Evolutionary conservation across 2,888 invertebrate genomes (phyloP).

Genomic region (Nemotelus nigrinus): DNA sequence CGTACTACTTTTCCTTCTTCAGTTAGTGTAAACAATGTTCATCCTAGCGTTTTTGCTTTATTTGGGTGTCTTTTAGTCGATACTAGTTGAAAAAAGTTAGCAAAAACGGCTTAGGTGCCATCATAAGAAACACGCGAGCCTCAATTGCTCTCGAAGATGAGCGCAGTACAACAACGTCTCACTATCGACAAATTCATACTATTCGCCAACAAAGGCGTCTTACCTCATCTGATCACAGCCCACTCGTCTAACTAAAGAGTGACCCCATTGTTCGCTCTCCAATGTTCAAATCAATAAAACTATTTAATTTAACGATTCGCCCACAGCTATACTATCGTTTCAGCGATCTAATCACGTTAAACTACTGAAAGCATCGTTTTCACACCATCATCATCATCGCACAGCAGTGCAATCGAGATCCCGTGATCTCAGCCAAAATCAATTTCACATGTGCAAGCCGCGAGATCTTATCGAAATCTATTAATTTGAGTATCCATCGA

Average conservation of each 20-base stretch:
- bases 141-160: too few species aligned
- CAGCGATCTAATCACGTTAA: not conserved
- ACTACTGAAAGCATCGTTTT: not conserved
- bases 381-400: constrained; percentile 13
- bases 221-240: not conserved
- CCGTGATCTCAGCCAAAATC: not conserved
- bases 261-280: not conserved
- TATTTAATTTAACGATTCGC: constrained; percentile 1
- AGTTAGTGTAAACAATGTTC: too few species aligned
- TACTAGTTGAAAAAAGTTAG: too few species aligned
- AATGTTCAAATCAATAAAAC: not conserved
- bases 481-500: constrained; percentile 16
- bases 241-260: not conserved
- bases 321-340: not conserved
- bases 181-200: too few species aligned
- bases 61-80: too few species aligned
- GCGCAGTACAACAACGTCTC: too few species aligned
- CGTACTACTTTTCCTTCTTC: too few species aligned
- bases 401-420: not conserved
- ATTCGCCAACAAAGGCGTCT: too few species aligned
- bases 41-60: too few species aligned
- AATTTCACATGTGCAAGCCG: constrained; percentile 6
- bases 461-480: constrained; percentile 13
- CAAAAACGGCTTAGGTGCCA: too few species aligned
- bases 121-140: too few species aligned